A percentile compares a stretch with the other conserved stretches of the same genome.
phyloP scores from a whole-genome alignment of 2,113 vertebrate species.

The Periophthalmodon schlosseri region DNA sequence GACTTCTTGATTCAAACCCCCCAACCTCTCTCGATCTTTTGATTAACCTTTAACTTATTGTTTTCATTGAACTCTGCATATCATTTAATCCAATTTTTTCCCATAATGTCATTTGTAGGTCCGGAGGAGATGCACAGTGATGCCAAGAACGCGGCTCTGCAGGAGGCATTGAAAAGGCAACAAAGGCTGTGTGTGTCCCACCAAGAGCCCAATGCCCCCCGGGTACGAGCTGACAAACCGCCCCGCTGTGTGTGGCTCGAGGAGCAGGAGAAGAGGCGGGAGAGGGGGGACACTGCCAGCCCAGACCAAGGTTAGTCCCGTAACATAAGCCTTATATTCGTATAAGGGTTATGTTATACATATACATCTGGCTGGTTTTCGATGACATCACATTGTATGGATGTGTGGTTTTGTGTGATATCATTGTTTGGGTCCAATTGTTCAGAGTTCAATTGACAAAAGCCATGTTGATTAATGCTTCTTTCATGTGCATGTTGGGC shows the following conservation, averaged over 20 bases:
- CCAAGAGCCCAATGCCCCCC: neutral
- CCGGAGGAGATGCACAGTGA: conserved; percentile 79
- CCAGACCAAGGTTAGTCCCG: conserved; percentile 73
- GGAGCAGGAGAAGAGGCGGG: conserved; percentile 84
- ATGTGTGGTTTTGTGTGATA: too few relatives aligned
- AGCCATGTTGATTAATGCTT: too few relatives aligned
- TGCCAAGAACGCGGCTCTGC: conserved; percentile 87
- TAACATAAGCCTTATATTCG: neutral
- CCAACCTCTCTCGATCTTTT: too few relatives aligned
- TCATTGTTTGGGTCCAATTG: too few relatives aligned
- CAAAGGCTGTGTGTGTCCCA: conserved; percentile 70
- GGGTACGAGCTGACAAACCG: conserved; percentile 78
- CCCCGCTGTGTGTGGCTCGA: conserved; percentile 92
- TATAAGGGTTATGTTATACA: too few relatives aligned
- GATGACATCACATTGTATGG: too few relatives aligned
- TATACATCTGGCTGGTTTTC: too few relatives aligned
- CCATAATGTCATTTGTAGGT: neutral
- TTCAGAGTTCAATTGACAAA: too few relatives aligned
- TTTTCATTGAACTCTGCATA: too few relatives aligned
- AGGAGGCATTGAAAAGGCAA: conserved; percentile 85
- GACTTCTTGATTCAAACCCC: too few relatives aligned
- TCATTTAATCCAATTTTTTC: neutral
- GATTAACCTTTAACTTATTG: too few relatives aligned
- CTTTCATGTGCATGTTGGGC: too few relatives aligned
- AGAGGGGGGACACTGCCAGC: conserved; percentile 63